Evolutionary conservation across 2,888 invertebrate species (phyloP).

Genomic region (Amphipoea lucens): DNA sequence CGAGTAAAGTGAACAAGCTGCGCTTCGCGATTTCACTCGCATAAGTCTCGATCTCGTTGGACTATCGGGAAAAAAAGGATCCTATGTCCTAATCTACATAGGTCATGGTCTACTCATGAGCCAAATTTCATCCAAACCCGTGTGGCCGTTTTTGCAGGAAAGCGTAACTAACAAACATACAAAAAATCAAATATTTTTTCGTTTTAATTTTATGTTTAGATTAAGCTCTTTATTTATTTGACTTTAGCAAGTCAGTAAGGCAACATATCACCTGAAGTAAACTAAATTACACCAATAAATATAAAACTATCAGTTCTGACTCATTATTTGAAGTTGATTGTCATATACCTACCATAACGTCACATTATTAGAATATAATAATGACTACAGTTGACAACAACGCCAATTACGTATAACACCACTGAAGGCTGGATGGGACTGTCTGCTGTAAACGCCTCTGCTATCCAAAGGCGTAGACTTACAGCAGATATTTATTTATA

Average conservation of each 20-base stretch:
- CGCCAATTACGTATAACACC: background rate
- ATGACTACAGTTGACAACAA: background rate
- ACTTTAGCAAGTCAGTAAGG: background rate
- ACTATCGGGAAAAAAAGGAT: background rate
- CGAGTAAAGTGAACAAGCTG: background rate
- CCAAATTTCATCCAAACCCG: too few species aligned
- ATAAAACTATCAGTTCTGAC: background rate
- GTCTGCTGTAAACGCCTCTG: too few species aligned
- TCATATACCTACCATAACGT: background rate
- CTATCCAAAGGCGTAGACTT: background rate
- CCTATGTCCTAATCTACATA: too few species aligned
- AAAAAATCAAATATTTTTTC: too few species aligned
- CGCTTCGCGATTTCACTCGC: background rate
- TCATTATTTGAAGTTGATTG: background rate
- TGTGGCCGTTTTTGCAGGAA: too few species aligned
- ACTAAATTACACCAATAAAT: background rate
- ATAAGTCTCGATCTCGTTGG: background rate
- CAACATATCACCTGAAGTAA: background rate
- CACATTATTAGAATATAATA: background rate
- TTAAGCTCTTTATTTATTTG: background rate
- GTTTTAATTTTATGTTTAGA: background rate
- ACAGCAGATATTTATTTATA: constrained; percentile 39
- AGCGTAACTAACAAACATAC: background rate
- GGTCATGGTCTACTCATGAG: too few species aligned
- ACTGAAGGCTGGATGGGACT: background rate